phyloP scores from a whole-genome alignment of 2,113 vertebrate species.

The Falcunculus frontatus region DNA sequence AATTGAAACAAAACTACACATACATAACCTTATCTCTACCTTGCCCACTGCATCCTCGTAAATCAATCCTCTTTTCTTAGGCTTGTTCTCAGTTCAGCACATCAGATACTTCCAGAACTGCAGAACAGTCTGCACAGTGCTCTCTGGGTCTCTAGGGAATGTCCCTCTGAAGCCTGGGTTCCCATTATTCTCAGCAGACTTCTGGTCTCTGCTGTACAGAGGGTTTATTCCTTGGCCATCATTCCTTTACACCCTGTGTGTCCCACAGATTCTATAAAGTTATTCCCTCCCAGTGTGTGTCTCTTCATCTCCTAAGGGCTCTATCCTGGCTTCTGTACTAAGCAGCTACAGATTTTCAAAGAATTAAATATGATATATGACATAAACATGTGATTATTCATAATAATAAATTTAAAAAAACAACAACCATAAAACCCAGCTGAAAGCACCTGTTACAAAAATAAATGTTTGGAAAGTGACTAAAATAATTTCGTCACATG shows the following conservation, averaged over 20 bases:
- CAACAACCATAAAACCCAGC: not conserved
- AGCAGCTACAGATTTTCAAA: not conserved
- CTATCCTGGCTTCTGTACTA: not conserved
- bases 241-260: not conserved
- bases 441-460: not conserved
- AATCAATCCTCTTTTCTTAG: not conserved
- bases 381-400: not conserved
- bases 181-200: not conserved
- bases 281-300: not conserved
- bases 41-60: not conserved
- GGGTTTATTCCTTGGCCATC: not conserved
- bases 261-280: not conserved
- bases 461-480: not conserved
- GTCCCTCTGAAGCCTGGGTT: not conserved
- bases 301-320: not conserved
- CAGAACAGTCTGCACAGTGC: not conserved
- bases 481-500: not conserved
- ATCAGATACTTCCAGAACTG: not conserved
- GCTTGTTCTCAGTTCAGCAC: not conserved
- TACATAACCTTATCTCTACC: not conserved
- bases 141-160: not conserved
- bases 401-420: not conserved
- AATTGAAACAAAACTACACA: not conserved
- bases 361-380: not conserved
- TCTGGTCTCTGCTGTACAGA: not conserved